Evolutionary conservation across 2,888 invertebrate species (phyloP), one percentile per base, ranked within the genome.

Genomic region (Antitype chi): DNA sequence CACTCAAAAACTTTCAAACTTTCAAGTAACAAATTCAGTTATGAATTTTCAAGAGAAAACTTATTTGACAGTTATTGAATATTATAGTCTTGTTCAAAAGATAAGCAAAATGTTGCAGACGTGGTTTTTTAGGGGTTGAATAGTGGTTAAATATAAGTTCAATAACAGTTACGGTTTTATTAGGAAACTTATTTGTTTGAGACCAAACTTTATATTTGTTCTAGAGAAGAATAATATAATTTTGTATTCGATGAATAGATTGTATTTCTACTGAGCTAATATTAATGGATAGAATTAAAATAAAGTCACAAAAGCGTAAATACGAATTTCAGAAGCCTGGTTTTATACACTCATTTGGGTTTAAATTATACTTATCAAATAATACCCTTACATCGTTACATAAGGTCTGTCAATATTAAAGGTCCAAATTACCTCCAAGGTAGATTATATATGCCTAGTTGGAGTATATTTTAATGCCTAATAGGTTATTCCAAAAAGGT

Each of bases 1-100:
- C 80, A 71, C 70, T 80, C 76, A 77, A 67, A 75, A 81, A 82
- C 63, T 85, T 84, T 66, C 0, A n/a, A 49, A 80, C 60, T 84
- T 87, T 66, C 0, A 47, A 76, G 28, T 15, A 59, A 23, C 43
- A 38, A 78, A 77, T 75, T 76, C 43, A 28, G 25, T 79, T 72
- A 64, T 60, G 49, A 81, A 84, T 81, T 81, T 84, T 62, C 23
- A 63, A 70, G 25, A 38, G 49, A 63, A 75, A 81, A 79, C 25
- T 76, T 77, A 78, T 80, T 72, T 63, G 63, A 47, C 74, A 62
- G 69, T 80, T 77, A 64, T 74, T 74, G 43, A 70, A 72, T 78
- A 80, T 53, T 55, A 63, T 71, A 75, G 25, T 69, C 62, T 78
- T 72, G 62, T 82, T 76, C 15, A 15, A 57, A 73, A 86, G 38